phyloP scores from a whole-genome alignment of 2,888 invertebrate species.

The Mimas tiliae region DNA sequence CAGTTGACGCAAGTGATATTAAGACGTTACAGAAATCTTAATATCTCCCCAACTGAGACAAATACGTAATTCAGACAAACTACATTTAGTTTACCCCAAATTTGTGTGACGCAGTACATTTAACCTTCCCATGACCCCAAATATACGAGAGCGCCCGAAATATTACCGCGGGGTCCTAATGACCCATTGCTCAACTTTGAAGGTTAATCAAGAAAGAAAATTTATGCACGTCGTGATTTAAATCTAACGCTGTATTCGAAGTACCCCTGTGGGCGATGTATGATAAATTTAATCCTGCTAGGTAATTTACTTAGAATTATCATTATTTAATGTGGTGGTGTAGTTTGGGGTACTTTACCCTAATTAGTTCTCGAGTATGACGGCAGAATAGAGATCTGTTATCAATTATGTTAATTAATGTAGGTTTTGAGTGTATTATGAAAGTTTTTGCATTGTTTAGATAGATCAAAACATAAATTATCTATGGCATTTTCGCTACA shows the following conservation, averaged over 20 bases:
- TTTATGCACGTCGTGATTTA: slow-evolving; percentile 42
- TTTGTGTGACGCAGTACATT: background rate
- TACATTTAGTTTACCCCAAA: background rate
- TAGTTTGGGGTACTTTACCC: background rate
- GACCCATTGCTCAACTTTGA: slow-evolving; percentile 36
- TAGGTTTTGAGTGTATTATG: too few species aligned
- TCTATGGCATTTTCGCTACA: too few species aligned
- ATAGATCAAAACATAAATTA: too few species aligned
- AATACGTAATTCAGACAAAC: background rate
- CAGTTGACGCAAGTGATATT: background rate
- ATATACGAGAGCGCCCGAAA: background rate
- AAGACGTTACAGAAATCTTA: background rate
- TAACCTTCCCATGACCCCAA: background rate
- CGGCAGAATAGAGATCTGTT: background rate
- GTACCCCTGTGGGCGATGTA: slow-evolving; percentile 31
- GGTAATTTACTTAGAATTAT: slow-evolving; percentile 3
- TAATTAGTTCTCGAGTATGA: background rate
- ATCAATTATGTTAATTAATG: too few species aligned
- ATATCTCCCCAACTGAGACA: background rate
- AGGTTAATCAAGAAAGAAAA: slow-evolving; percentile 41
- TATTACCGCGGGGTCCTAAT: slow-evolving; percentile 32
- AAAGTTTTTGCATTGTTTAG: too few species aligned
- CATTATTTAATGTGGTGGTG: background rate
- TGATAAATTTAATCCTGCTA: background rate
- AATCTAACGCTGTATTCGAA: slow-evolving; percentile 35